Evolutionary conservation across 2,888 invertebrate species (phyloP).

Genomic region (Ypsolopha scabrella): DNA sequence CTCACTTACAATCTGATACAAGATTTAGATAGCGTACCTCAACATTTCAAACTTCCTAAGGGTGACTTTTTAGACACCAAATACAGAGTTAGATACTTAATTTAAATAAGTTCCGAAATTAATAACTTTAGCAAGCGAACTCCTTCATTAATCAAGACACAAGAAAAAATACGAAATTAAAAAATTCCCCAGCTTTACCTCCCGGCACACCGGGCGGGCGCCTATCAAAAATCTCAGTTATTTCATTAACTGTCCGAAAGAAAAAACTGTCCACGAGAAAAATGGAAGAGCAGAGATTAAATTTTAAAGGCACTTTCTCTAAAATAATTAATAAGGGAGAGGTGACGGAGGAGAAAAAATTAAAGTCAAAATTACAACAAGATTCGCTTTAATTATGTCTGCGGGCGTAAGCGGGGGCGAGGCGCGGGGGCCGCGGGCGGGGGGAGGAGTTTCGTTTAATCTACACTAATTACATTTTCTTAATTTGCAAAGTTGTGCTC

Average conservation of each 20-base stretch:
- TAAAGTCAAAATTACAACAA: slow-evolving; percentile 70
- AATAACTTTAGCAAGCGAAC: slow-evolving; percentile 8
- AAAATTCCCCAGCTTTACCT: slow-evolving; percentile 5
- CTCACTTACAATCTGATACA: too few relatives aligned
- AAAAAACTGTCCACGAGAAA: slow-evolving; percentile 43
- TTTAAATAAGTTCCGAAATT: too few relatives aligned
- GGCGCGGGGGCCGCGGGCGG: slow-evolving; percentile 17
- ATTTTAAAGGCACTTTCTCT: slow-evolving; percentile 58
- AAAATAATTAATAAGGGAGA: slow-evolving; percentile 62
- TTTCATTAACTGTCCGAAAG: slow-evolving; percentile 44
- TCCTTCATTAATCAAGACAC: slow-evolving; percentile 33
- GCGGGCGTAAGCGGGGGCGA: slow-evolving; percentile 19
- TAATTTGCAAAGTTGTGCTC: slow-evolving; percentile 61
- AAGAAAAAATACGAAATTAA: slow-evolving; percentile 33
- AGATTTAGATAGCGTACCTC: not conserved
- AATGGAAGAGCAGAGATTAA: slow-evolving; percentile 52
- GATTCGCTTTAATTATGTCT: slow-evolving; percentile 66
- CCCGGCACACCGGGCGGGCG: slow-evolving; percentile 9
- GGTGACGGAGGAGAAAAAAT: slow-evolving; percentile 58
- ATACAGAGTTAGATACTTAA: too few relatives aligned
- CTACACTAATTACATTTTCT: slow-evolving; percentile 65
- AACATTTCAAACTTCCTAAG: not conserved
- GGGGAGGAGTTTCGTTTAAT: slow-evolving; percentile 15
- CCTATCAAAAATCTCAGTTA: slow-evolving; percentile 54
- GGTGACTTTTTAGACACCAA: not conserved